These are phyloP conservation scores for Callorhinus ursinus DNA, from an alignment of 2,113 vertebrate species.

Conservation along the genomic window DNA sequence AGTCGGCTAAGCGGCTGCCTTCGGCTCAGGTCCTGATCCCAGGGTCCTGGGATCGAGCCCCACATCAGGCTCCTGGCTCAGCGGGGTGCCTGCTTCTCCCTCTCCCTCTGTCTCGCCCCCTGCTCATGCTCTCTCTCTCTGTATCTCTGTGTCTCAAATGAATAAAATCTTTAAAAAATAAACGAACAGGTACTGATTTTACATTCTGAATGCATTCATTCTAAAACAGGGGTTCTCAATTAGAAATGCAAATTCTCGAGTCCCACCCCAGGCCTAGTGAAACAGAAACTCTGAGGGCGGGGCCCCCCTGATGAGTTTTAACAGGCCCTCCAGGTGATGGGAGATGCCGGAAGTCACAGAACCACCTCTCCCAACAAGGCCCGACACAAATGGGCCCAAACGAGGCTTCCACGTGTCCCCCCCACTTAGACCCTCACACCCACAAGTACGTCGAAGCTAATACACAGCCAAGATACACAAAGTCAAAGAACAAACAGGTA, in stretches of 20 bases:
- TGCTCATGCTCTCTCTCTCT: no score
- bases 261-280: not conserved
- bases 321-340: not conserved
- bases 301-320: not conserved
- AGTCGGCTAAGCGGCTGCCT: no score
- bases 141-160: no score
- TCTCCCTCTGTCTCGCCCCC: no score
- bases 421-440: not conserved
- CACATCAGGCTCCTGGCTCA: no score
- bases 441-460: not conserved
- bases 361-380: not conserved
- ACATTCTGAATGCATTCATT: constrained; percentile 8
- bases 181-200: not conserved
- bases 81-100: no score
- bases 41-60: no score
- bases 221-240: not conserved
- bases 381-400: not conserved
- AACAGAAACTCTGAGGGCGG: constrained; percentile 24
- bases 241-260: constrained; percentile 30
- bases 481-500: not conserved
- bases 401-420: not conserved
- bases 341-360: not conserved
- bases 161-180: no score
- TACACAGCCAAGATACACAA: not conserved
- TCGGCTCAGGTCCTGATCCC: no score